Conservation (phyloP, 2,797 vertebrate genomes). For the Scolopax bukidnonensis region DNA sequence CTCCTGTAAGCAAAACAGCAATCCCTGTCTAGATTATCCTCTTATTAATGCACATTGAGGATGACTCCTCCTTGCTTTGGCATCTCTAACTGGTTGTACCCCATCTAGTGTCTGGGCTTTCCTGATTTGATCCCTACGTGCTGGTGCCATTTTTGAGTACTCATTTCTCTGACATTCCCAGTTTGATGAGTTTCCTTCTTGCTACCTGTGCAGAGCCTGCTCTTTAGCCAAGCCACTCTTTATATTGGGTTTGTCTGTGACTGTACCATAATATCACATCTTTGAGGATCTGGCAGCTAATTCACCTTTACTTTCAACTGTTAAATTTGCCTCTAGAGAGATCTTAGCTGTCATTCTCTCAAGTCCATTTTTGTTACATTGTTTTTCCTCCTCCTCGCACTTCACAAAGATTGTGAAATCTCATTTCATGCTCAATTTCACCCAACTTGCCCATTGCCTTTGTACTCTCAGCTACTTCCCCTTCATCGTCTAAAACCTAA, state of each 20-base stretch:
- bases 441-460: slow-evolving; percentile 37
- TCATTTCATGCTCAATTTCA: slow-evolving; percentile 69
- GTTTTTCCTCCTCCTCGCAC: background rate
- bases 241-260: background rate
- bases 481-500: slow-evolving; percentile 3
- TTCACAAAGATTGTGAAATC: slow-evolving; percentile 42
- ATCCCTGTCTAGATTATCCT: background rate
- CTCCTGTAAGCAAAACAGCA: background rate
- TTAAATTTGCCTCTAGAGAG: background rate
- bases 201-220: background rate
- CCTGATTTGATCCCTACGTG: background rate
- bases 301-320: slow-evolving; percentile 8
- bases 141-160: background rate
- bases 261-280: background rate
- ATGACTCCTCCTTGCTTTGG: background rate
- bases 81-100: background rate
- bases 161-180: background rate
- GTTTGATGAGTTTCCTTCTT: background rate
- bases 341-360: background rate
- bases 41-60: background rate
- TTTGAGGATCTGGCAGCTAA: background rate
- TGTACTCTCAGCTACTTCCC: background rate
- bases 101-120: background rate
- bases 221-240: background rate
- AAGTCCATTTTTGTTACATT: slow-evolving; percentile 19